Evolutionary conservation across 1,140 invertebrate genomes (phyloP).

Genomic region (Rhopalosiphum padi): DNA sequence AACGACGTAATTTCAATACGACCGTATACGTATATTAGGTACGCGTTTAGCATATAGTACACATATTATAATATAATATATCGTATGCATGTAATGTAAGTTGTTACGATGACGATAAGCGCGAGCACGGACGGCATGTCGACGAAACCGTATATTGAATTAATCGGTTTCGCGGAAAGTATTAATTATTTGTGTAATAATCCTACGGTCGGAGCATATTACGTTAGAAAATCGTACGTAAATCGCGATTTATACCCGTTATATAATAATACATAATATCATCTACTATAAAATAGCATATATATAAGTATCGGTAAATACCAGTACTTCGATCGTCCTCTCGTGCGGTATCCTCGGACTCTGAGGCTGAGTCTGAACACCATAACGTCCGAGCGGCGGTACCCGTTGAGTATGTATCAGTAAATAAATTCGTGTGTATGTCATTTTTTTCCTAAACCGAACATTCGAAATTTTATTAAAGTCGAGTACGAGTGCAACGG

Average conservation of each 20-base stretch:
- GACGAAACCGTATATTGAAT: neutral
- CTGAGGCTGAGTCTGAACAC: neutral
- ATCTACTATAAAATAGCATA: too few relatives aligned
- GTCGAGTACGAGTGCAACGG: too few relatives aligned
- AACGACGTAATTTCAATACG: neutral
- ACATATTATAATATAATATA: neutral
- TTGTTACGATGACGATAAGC: neutral
- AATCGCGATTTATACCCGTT: neutral
- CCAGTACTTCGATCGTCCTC: neutral
- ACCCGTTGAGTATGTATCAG: too few relatives aligned
- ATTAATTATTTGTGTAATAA: conserved; percentile 4
- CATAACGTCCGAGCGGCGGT: too few relatives aligned
- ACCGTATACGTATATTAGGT: neutral
- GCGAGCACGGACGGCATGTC: neutral
- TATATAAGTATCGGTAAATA: neutral
- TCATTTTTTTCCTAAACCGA: too few relatives aligned
- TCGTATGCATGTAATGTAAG: neutral
- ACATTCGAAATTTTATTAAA: too few relatives aligned
- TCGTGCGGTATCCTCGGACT: neutral
- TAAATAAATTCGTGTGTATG: too few relatives aligned
- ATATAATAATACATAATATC: too few relatives aligned
- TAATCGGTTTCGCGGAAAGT: neutral
- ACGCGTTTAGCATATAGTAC: neutral
- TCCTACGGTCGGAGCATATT: neutral
- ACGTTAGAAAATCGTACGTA: neutral